These are phyloP conservation scores for Betta splendens DNA, from an alignment of 2,797 vertebrate genomes.

Conservation along the genomic window DNA sequence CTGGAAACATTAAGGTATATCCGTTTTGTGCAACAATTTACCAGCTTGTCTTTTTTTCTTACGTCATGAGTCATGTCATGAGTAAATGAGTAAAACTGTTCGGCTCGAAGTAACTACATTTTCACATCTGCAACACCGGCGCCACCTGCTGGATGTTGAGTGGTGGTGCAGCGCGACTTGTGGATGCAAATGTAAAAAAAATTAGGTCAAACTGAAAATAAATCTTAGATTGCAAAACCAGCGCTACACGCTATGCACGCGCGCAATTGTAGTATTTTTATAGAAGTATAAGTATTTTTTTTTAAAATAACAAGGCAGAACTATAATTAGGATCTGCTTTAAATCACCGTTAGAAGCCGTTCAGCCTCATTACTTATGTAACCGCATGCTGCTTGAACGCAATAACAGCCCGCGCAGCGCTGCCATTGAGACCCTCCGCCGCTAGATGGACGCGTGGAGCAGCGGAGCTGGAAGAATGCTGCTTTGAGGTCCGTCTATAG, in stretches of 20 bases:
- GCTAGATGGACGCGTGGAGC: slow-evolving; percentile 62
- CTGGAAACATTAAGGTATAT: no score
- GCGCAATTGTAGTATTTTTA: no score
- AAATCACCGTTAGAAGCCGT: background rate
- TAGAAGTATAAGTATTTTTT: no score
- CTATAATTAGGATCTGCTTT: background rate
- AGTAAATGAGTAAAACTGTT: no score
- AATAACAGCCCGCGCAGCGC: background rate
- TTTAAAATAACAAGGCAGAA: no score
- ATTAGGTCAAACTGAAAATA: slow-evolving; percentile 19
- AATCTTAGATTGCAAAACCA: background rate
- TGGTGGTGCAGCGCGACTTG: slow-evolving; percentile 38
- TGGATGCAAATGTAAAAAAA: slow-evolving; percentile 42
- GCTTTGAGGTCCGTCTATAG: slow-evolving; percentile 23
- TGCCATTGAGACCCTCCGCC: slow-evolving; percentile 19
- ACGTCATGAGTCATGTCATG: no score
- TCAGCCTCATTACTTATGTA: slow-evolving; percentile 27
- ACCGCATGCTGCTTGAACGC: background rate
- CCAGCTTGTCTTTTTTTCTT: no score
- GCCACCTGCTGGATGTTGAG: slow-evolving; percentile 47
- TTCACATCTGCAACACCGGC: slow-evolving; percentile 15
- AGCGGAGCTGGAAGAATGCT: slow-evolving; percentile 15
- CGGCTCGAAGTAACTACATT: no score
- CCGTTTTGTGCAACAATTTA: no score
- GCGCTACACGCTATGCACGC: no score